Evolutionary conservation across 2,888 invertebrate genomes (phyloP).

Genomic region (Melangyna quadrimaculata): DNA sequence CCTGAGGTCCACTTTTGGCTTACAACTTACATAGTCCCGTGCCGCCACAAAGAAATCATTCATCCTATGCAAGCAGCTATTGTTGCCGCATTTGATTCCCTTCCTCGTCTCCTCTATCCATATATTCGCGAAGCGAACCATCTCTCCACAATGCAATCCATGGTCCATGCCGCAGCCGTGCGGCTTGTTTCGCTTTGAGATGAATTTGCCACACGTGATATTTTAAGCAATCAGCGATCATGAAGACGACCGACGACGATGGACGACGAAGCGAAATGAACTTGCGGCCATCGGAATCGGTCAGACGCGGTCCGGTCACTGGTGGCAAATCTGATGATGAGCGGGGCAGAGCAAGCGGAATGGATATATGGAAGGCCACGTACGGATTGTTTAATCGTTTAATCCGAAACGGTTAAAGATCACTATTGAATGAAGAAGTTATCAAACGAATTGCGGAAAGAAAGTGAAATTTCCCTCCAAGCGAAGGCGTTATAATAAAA

Average conservation of each 20-base stretch:
- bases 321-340: not conserved
- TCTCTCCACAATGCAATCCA: not conserved
- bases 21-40: slow-evolving; percentile 1
- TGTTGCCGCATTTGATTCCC: slow-evolving; percentile 41
- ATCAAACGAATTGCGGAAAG: slow-evolving; percentile 43
- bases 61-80: slow-evolving; percentile 39
- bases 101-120: slow-evolving; percentile 4
- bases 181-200: slow-evolving; percentile 41
- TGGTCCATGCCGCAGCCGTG: slow-evolving; percentile 24
- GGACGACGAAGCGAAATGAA: slow-evolving; percentile 56
- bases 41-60: slow-evolving; percentile 46
- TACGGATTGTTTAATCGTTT: slow-evolving; percentile 64
- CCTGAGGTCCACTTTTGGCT: slow-evolving; percentile 29
- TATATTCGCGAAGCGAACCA: not conserved
- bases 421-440: slow-evolving; percentile 40
- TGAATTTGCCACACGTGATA: slow-evolving; percentile 71
- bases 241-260: slow-evolving; percentile 35
- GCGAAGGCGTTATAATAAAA: slow-evolving; percentile 20
- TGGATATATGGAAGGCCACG: slow-evolving; percentile 34
- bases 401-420: slow-evolving; percentile 57
- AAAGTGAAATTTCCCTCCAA: slow-evolving; percentile 51
- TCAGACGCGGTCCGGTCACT: slow-evolving; percentile 1
- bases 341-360: slow-evolving; percentile 24
- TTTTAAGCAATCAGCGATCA: slow-evolving; percentile 68
- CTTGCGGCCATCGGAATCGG: slow-evolving; percentile 60